Evolutionary conservation across 2,888 invertebrate genomes (phyloP).

Genomic region (Idaea straminata): DNA sequence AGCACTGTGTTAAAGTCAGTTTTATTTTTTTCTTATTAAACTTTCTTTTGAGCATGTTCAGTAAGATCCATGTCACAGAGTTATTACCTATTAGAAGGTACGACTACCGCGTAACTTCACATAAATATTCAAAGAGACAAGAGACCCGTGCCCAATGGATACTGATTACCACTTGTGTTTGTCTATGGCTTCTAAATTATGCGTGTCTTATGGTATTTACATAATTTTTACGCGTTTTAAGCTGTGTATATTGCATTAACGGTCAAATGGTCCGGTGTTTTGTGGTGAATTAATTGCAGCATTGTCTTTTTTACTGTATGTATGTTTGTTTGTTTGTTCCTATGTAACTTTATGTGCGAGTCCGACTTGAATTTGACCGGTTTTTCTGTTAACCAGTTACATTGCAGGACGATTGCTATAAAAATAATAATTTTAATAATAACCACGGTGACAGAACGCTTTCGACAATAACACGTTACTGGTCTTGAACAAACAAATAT

Average conservation of each 20-base stretch:
- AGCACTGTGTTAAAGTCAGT: too few species aligned
- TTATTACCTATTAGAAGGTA: not conserved
- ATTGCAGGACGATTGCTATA: not conserved
- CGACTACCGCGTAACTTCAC: not conserved
- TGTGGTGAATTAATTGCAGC: constrained; percentile 13
- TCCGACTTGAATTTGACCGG: too few species aligned
- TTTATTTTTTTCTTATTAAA: too few species aligned
- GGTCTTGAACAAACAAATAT: constrained; percentile 1
- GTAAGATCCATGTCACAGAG: too few species aligned
- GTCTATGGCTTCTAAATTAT: constrained; percentile 43
- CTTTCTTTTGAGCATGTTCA: too few species aligned
- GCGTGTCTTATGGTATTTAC: constrained; percentile 46
- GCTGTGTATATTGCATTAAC: constrained; percentile 37
- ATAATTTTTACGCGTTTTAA: constrained; percentile 59
- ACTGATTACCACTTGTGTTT: constrained; percentile 62
- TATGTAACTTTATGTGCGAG: too few species aligned
- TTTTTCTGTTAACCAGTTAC: not conserved
- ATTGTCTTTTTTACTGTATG: constrained; percentile 10
- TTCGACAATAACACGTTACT: constrained; percentile 5
- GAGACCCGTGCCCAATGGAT: constrained; percentile 53
- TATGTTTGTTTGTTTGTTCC: too few species aligned
- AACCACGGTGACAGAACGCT: not conserved
- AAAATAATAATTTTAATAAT: not conserved
- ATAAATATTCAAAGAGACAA: constrained; percentile 23
- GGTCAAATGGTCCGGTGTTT: constrained; percentile 25